A percentile compares a stretch with the other conserved stretches of the same genome.
These are phyloP conservation scores for Parnassius mnemosyne DNA, from an alignment of 2,888 invertebrate genomes.

Conservation along the genomic window DNA sequence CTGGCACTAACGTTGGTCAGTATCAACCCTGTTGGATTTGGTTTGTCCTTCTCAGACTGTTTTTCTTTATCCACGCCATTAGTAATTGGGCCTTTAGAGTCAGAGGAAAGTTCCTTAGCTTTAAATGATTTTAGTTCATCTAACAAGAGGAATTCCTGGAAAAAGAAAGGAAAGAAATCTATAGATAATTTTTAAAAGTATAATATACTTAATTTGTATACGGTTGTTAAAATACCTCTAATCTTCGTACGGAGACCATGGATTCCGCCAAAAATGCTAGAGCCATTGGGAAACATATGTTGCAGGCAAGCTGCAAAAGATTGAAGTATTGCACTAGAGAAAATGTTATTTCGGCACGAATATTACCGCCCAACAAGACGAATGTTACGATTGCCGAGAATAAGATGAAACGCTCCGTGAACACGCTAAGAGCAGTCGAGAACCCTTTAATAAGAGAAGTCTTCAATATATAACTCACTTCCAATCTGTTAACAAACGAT, in stretches of 20 bases:
- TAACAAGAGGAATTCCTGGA: slow-evolving; percentile 66
- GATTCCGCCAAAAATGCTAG: slow-evolving; percentile 83
- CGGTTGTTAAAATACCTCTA: slow-evolving; percentile 71
- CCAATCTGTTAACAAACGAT: slow-evolving; percentile 72
- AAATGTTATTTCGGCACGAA: slow-evolving; percentile 85
- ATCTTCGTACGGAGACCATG: slow-evolving; percentile 81
- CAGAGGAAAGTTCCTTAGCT: slow-evolving; percentile 35
- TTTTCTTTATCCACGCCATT: slow-evolving; percentile 54
- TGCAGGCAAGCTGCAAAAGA: slow-evolving; percentile 84
- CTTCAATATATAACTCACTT: slow-evolving; percentile 84
- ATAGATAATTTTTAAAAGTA: not conserved
- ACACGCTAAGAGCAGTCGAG: slow-evolving; percentile 85
- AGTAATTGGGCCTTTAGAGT: slow-evolving; percentile 33
- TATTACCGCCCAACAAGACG: slow-evolving; percentile 82
- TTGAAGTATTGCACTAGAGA: slow-evolving; percentile 90
- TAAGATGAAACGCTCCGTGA: slow-evolving; percentile 91
- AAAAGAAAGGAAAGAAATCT: slow-evolving; percentile 19
- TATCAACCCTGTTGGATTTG: slow-evolving; percentile 51
- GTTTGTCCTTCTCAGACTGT: slow-evolving; percentile 40
- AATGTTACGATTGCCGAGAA: slow-evolving; percentile 89
- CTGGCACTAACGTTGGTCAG: slow-evolving; percentile 65
- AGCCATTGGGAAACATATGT: slow-evolving; percentile 83
- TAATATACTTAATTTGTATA: not conserved
- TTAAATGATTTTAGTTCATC: slow-evolving; percentile 60
- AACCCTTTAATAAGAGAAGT: slow-evolving; percentile 85